Evolutionary conservation across 2,888 invertebrate species (phyloP).

Genomic region (Ochropleura plecta): DNA sequence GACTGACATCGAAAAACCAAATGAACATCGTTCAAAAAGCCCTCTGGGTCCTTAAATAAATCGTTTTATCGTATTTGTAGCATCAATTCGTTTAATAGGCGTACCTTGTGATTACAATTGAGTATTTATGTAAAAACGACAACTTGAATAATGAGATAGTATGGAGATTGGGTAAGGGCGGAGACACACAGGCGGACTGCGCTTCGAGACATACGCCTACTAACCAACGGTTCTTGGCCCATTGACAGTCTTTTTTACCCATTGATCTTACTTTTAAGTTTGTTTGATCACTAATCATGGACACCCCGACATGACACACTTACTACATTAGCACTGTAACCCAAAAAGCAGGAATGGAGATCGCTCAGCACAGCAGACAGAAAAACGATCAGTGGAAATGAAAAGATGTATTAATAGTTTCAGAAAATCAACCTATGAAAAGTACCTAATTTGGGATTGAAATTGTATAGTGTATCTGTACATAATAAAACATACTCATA

Average conservation of each 20-base stretch:
- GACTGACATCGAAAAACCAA: slow-evolving; percentile 64
- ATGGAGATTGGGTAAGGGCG: slow-evolving; percentile 38
- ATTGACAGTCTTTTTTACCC: background rate
- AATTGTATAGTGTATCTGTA: too few relatives aligned
- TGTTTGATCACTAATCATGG: background rate
- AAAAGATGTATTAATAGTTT: background rate
- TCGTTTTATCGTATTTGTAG: slow-evolving; percentile 72
- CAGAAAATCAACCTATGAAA: background rate
- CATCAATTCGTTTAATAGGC: slow-evolving; percentile 66
- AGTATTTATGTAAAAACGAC: slow-evolving; percentile 47
- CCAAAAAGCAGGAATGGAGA: too few relatives aligned
- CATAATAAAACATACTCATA: too few relatives aligned
- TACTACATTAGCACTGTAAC: background rate
- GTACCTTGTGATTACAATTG: slow-evolving; percentile 62
- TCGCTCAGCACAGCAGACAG: too few relatives aligned
- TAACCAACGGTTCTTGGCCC: too few relatives aligned
- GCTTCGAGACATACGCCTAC: background rate
- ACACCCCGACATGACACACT: background rate
- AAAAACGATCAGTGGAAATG: background rate
- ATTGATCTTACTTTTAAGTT: background rate
- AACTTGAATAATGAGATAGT: slow-evolving; percentile 43
- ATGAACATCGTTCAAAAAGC: slow-evolving; percentile 72
- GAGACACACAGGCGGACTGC: background rate
- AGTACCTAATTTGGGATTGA: too few relatives aligned
- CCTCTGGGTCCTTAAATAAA: slow-evolving; percentile 69